Percentiles rank a stretch among this genome's conserved stretches.
These are phyloP conservation scores for Chionodraco myersi DNA, from an alignment of 2,113 vertebrate genomes.

Conservation along the genomic window DNA sequence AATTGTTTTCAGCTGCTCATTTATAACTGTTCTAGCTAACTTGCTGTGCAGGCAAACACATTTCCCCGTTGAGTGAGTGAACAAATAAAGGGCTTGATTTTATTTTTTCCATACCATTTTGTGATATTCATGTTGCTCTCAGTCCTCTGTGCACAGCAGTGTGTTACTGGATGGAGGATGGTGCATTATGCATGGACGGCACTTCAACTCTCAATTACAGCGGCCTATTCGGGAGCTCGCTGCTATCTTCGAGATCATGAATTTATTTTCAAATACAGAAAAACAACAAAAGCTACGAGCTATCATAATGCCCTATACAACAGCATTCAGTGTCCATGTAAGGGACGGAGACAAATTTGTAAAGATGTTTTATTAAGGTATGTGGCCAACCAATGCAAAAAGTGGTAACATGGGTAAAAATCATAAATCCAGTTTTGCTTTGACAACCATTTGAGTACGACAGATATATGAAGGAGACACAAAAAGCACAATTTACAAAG, in stretches of 20 bases:
- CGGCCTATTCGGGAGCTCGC: neutral
- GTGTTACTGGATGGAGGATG: constrained; percentile 4
- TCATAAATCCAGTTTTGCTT: constrained; percentile 48
- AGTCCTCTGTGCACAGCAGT: constrained; percentile 30
- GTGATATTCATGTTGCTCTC: constrained; percentile 50
- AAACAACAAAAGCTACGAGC: constrained; percentile 9
- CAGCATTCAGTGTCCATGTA: neutral
- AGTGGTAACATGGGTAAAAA: constrained; percentile 28
- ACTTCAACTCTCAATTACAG: constrained; percentile 10
- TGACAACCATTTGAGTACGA: neutral
- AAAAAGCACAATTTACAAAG: constrained; percentile 23
- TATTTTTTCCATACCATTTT: neutral
- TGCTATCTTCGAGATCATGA: constrained; percentile 1
- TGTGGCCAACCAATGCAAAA: constrained; percentile 28
- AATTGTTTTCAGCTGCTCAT: neutral
- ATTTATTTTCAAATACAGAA: constrained; percentile 16
- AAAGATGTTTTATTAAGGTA: constrained; percentile 75
- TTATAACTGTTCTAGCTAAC: neutral
- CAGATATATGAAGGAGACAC: constrained; percentile 25
- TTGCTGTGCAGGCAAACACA: neutral
- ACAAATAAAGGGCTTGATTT: neutral
- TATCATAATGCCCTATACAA: neutral
- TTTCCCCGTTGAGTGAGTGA: neutral
- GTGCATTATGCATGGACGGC: constrained; percentile 31
- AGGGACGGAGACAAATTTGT: constrained; percentile 21